Evolutionary conservation across 2,888 invertebrate genomes (phyloP).

Genomic region (Lasioglossum oenotherae): DNA sequence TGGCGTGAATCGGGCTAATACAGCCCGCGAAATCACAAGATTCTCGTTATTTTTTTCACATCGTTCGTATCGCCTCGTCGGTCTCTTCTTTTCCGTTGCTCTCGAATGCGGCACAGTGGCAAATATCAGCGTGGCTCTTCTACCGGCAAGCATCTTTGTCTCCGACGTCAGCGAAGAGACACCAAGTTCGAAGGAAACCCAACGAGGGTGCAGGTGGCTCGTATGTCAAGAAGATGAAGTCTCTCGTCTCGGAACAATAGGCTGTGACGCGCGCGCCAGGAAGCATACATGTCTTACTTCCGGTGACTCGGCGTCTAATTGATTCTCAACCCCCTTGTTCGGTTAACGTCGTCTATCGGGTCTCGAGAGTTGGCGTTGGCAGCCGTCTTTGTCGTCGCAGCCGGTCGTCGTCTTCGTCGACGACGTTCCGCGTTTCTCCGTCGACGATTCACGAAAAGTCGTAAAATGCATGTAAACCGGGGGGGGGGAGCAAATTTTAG

Average conservation of each 20-base stretch:
- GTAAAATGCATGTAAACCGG: conserved; percentile 37
- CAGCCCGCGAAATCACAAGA: no score
- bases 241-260: conserved; percentile 77
- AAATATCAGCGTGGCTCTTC: conserved; percentile 8
- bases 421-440: background rate
- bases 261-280: conserved; percentile 70
- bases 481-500: conserved; percentile 33
- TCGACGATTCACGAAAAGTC: conserved; percentile 40
- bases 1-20: no score
- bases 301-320: conserved; percentile 75
- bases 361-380: conserved; percentile 18
- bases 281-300: conserved; percentile 74
- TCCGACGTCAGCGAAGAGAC: conserved; percentile 38
- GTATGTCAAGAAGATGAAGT: conserved; percentile 77
- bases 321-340: conserved; percentile 72
- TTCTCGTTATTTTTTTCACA: no score
- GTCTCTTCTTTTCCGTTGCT: background rate
- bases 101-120: background rate
- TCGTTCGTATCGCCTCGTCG: background rate
- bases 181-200: conserved; percentile 59
- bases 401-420: background rate
- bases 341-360: conserved; percentile 58
- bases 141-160: conserved; percentile 23
- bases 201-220: conserved; percentile 78
- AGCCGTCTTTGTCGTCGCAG: conserved; percentile 18